Evolutionary conservation across 1,140 invertebrate species (phyloP).

Genomic region (Samia ricini): DNA sequence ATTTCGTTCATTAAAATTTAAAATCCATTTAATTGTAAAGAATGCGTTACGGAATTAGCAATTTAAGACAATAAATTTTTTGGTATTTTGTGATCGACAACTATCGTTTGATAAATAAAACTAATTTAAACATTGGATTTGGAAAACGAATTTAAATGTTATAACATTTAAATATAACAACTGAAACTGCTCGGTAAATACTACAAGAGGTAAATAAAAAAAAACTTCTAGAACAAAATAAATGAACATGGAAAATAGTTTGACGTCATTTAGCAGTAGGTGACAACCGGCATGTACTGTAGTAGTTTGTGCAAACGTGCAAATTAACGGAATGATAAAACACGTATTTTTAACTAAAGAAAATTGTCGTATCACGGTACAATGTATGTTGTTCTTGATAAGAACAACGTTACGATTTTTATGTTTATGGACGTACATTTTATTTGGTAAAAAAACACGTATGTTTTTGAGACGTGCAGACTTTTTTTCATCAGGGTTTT

Average conservation of each 20-base stretch:
- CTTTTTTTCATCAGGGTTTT: too few species aligned
- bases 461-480: background rate
- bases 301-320: background rate
- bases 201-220: background rate
- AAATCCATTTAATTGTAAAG: background rate
- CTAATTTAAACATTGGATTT: background rate
- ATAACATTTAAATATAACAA: background rate
- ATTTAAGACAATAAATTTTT: background rate
- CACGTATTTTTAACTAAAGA: background rate
- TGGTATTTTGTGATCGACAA: background rate
- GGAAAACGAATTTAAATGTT: background rate
- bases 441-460: background rate
- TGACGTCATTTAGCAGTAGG: conserved; percentile 14
- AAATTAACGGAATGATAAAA: conserved; percentile 1
- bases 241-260: conserved; percentile 5
- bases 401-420: background rate
- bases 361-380: background rate
- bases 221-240: background rate
- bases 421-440: background rate
- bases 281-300: background rate
- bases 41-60: background rate
- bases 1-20: too few species aligned
- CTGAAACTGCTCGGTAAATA: background rate
- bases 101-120: background rate
- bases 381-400: background rate